phyloP scores from a whole-genome alignment of 2,797 vertebrate species.

The Saxicola maurus region DNA sequence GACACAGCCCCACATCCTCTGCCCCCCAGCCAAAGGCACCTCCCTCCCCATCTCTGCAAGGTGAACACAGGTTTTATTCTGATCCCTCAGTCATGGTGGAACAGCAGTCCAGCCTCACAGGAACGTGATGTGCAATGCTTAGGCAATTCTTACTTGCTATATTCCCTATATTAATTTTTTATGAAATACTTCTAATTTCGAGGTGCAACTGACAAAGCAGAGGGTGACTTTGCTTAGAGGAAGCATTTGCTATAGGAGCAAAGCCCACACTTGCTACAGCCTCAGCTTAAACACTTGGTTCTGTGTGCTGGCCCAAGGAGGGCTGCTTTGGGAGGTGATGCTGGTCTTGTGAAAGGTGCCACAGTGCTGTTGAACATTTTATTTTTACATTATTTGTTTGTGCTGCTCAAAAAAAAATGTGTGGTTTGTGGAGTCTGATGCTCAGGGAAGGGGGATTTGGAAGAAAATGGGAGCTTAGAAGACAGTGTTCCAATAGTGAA shows the following conservation, averaged over 20 bases:
- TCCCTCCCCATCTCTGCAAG: not conserved
- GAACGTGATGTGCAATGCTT: not conserved
- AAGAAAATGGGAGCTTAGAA: not conserved
- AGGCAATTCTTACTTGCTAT: not conserved
- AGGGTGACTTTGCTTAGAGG: not conserved
- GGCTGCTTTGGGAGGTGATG: not conserved
- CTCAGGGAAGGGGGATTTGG: not conserved
- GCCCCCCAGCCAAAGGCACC: not conserved
- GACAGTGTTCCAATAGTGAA: not conserved
- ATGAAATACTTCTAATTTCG: not conserved
- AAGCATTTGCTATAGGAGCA: not conserved
- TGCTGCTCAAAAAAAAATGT: not conserved
- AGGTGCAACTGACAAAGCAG: not conserved
- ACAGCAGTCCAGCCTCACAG: not conserved
- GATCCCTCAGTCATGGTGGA: not conserved
- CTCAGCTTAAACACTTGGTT: not conserved
- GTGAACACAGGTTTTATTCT: not conserved
- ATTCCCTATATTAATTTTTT: not conserved
- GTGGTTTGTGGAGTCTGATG: not conserved
- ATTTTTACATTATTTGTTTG: not conserved
- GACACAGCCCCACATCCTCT: not conserved
- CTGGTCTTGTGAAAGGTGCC: not conserved
- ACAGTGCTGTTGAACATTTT: not conserved
- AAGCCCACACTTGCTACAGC: not conserved
- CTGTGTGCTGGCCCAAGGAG: not conserved